Evolutionary conservation across 2,113 vertebrate genomes (phyloP).

Genomic region (Marcusenius ussheri): DNA sequence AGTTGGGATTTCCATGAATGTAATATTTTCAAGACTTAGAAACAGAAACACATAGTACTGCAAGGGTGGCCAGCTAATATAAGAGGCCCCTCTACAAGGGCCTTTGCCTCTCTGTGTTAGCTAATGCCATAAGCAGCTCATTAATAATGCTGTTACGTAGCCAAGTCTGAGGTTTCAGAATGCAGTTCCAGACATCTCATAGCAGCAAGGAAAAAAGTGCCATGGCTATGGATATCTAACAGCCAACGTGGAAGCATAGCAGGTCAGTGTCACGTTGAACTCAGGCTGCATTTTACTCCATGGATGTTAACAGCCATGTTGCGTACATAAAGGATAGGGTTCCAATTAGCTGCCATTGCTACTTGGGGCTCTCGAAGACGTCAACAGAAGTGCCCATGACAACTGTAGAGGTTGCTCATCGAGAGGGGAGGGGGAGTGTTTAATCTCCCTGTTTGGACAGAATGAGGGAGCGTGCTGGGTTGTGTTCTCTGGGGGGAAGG

Average conservation of each 20-base stretch:
- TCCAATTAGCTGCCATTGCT: not conserved
- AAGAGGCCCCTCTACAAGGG: not conserved
- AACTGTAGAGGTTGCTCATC: not conserved
- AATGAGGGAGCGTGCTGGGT: not conserved
- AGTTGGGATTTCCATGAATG: not conserved
- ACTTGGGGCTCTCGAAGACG: not conserved
- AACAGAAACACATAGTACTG: not conserved
- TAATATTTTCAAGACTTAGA: not conserved
- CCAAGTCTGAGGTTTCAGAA: not conserved
- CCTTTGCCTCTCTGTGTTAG: not conserved
- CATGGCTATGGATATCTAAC: conserved; percentile 31
- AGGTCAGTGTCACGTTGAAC: conserved; percentile 42
- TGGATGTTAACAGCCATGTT: not conserved
- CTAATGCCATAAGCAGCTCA: conserved; percentile 1
- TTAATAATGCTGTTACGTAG: conserved; percentile 32
- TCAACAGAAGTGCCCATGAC: not conserved
- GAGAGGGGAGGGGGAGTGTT: not conserved
- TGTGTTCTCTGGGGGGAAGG: not conserved
- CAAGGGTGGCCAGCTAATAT: not conserved
- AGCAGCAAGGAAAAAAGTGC: conserved; percentile 17
- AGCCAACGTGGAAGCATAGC: conserved; percentile 29
- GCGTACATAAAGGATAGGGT: not conserved
- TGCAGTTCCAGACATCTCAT: not conserved
- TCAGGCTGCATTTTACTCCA: not conserved
- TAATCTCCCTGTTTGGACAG: not conserved